A percentile compares a stretch with the other conserved stretches of the same genome.
Conservation (phyloP, 2,797 vertebrate genomes). For the Heterohyrax brucei region DNA sequence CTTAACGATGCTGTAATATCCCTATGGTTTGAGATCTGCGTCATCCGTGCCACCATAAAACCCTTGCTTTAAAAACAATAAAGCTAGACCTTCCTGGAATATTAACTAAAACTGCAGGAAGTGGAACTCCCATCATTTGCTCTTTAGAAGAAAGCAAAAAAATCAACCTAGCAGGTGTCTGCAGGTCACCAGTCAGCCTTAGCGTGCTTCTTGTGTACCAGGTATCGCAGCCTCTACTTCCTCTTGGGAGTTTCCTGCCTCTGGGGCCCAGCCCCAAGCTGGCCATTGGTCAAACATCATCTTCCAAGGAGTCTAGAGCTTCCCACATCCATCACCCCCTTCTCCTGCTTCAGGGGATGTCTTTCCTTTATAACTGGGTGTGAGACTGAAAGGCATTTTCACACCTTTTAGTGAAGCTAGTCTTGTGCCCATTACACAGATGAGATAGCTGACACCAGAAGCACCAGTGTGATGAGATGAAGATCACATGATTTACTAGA, state of each 20-base stretch:
- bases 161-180: neutral
- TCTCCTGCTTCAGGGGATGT: neutral
- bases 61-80: constrained; percentile 24
- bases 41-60: neutral
- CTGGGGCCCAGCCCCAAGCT: neutral
- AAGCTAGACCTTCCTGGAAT: neutral
- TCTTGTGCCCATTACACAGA: neutral
- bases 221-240: neutral
- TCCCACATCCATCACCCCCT: accelerated
- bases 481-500: neutral
- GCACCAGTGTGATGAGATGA: neutral
- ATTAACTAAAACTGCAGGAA: neutral
- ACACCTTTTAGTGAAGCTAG: neutral
- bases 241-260: neutral
- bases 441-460: neutral
- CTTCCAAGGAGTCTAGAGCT: too few species aligned
- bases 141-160: neutral
- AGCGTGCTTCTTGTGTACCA: neutral
- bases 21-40: neutral
- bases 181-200: neutral
- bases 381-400: neutral
- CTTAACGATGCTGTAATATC: neutral
- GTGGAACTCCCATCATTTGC: accelerated
- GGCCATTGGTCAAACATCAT: neutral
- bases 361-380: too few species aligned